Percentiles rank a stretch among this genome's conserved stretches.
Conservation (phyloP, 2,113 vertebrate species). For the Passer montanus region DNA sequence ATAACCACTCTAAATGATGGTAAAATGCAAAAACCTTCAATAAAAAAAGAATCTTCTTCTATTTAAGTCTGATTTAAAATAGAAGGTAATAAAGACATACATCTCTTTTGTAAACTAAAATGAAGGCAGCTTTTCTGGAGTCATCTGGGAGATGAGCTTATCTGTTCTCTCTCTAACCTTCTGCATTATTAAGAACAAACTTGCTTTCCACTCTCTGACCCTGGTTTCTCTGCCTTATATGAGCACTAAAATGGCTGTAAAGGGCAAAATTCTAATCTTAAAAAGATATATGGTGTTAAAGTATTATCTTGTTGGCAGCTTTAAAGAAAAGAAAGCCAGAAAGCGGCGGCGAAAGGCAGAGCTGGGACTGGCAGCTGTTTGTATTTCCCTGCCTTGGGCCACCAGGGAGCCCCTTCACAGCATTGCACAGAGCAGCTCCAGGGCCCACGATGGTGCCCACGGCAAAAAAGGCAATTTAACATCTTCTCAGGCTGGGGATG, state of each 20-base stretch:
- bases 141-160: not conserved
- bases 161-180: not conserved
- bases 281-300: not conserved
- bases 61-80: not conserved
- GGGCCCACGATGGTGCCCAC: not conserved
- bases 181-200: slow-evolving; percentile 17
- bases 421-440: slow-evolving; percentile 29
- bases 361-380: not conserved
- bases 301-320: not conserved
- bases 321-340: not conserved
- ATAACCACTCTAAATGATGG: not conserved
- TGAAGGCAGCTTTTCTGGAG: not conserved
- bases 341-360: not conserved
- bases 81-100: not conserved
- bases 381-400: slow-evolving; percentile 5
- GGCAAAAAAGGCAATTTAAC: slow-evolving; percentile 63
- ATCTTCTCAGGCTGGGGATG: not conserved
- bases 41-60: not conserved
- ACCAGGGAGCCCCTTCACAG: not conserved
- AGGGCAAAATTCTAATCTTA: not conserved
- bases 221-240: not conserved
- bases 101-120: not conserved
- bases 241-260: not conserved
- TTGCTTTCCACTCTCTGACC: not conserved
- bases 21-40: not conserved